These are phyloP conservation scores for Cataglyphis cursor DNA, from an alignment of 2,888 invertebrate genomes.

Conservation along the genomic window DNA sequence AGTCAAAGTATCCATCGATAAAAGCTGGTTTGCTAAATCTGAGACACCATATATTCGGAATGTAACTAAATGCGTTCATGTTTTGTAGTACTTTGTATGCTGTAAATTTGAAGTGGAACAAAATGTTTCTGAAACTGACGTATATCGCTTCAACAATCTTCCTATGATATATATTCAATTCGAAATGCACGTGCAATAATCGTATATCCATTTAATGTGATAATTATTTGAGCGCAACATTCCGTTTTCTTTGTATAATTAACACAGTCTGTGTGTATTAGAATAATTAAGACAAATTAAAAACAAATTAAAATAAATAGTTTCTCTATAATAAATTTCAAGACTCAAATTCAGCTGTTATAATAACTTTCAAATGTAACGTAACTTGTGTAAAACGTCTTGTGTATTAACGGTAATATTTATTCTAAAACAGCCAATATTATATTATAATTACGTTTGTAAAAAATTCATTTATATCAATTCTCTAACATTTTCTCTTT, in stretches of 20 bases:
- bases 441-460: background rate
- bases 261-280: background rate
- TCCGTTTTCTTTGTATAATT: background rate
- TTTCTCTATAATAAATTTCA: background rate
- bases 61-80: background rate
- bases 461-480: slow-evolving; percentile 3
- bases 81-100: background rate
- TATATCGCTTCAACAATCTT: background rate
- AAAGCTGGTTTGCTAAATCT: background rate
- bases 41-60: background rate
- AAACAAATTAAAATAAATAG: background rate
- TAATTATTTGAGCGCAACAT: background rate
- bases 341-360: background rate
- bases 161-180: background rate
- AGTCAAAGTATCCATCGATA: background rate
- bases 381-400: background rate
- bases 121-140: background rate
- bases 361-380: background rate
- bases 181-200: background rate
- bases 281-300: background rate
- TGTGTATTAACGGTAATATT: background rate
- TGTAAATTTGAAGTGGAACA: background rate
- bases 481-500: background rate
- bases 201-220: slow-evolving; percentile 4
- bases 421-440: background rate